Base-by-base conservation (phyloP, 2,113 vertebrate species). In the Lampris megalopsis region DNA sequence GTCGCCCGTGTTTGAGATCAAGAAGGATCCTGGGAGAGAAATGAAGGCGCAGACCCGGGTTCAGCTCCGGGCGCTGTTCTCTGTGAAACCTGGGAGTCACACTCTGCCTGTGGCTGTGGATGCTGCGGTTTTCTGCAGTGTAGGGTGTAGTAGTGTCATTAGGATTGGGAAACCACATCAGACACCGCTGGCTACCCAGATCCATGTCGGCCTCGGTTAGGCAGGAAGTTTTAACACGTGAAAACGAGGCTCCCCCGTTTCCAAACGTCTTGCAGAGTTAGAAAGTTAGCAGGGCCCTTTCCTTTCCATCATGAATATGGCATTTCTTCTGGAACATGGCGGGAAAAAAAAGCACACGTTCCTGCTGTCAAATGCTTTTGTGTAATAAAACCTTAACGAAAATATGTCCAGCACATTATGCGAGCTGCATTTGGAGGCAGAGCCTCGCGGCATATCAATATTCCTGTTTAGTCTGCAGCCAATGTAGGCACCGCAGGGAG, bases 401-500 rank as follows among this genome's bases (percentile, higher is more conserved):
- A 75, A 54, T 35, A 35, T 65, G 45, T 77, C 13, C 65, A 50
- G 59, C 68, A 58, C 57, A 71, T 82, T 75, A 83, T 72, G 65
- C 68, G 7, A n/a, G 75, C 52, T 2, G 75, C 49, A 47, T 59
- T 63, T 56, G 57, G 77, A 83, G 63, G 79, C 64, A 40, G 64
- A 71, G 70, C 66, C 70, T 79, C 65, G 4, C 67, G 9, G 65
- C 75, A 48, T 77, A 83, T 90, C 86, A 77, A 79, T 89, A 89
- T 91, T 91, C 88, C 75, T 70, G 62, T 81, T 73, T 76, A 70
- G 60, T 83, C 63, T 75, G 79, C 79, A 80, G 86, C 83, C 82
- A 85, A 70, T 66, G 59, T 58, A 13, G 60, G 24, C 82, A 81
- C 81, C 71, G 68, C 69, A 49, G 86, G 75, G 76, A 81, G 72